These are phyloP conservation scores for Leptothorax acervorum DNA, from an alignment of 2,888 invertebrate species.

Conservation along the genomic window DNA sequence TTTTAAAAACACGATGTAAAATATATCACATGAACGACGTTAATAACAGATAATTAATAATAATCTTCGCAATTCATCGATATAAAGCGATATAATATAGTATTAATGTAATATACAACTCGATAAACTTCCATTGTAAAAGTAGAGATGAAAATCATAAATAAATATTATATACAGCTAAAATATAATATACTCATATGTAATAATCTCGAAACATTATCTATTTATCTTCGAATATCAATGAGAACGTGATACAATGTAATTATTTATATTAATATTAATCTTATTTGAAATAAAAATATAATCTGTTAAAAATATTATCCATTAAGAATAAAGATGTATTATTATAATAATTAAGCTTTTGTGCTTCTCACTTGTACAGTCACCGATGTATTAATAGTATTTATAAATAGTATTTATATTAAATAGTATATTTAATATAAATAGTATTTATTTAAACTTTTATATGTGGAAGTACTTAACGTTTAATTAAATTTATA, in stretches of 20 bases:
- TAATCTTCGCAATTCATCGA: slow-evolving; percentile 19
- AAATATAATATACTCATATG: slow-evolving; percentile 17
- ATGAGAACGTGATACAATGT: slow-evolving; percentile 35
- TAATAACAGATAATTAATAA: slow-evolving; percentile 46
- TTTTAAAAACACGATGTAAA: slow-evolving; percentile 36
- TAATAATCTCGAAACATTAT: slow-evolving; percentile 15
- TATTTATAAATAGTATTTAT: slow-evolving; percentile 16
- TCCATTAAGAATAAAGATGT: slow-evolving; percentile 38
- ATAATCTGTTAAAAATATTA: background rate
- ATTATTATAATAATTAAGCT: slow-evolving; percentile 34
- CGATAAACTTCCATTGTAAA: slow-evolving; percentile 45
- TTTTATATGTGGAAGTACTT: slow-evolving; percentile 28
- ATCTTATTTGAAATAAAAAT: slow-evolving; percentile 25
- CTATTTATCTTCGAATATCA: slow-evolving; percentile 5
- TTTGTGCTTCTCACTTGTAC: slow-evolving; percentile 62
- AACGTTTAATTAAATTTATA: slow-evolving; percentile 64
- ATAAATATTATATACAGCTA: slow-evolving; percentile 46
- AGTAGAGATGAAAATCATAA: slow-evolving; percentile 28
- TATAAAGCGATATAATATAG: slow-evolving; percentile 39
- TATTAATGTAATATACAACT: slow-evolving; percentile 38
- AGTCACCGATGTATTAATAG: slow-evolving; percentile 57
- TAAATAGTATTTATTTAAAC: slow-evolving; percentile 30
- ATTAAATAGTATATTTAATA: background rate
- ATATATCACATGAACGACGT: slow-evolving; percentile 43
- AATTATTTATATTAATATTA: slow-evolving; percentile 41